Base-by-base conservation (phyloP, 2,888 invertebrate species). In the Acanthosepion pharaonis region DNA sequence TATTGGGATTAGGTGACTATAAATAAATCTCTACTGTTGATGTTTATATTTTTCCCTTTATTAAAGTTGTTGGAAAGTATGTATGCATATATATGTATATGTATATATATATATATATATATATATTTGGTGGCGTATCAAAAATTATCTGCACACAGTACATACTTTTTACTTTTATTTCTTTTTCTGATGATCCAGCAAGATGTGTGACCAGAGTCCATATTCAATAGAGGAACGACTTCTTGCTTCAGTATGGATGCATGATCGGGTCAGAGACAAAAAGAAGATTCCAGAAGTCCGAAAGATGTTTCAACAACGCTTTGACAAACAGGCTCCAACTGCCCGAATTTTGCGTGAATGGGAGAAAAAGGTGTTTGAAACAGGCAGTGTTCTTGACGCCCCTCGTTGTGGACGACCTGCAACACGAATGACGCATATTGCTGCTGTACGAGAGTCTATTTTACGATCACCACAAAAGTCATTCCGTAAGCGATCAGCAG, bases 311-410 rank as follows among this genome's bases (percentile, higher is more conserved):
- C 92, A 92, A 42, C 33, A 48, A 15, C 92, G 92, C 51, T 92
- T 92, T 92, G 49, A 51, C 15, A 92, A 92, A 42, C 92, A 49
- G 28, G 49, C 92, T 15, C 92, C 92, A 9, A 92, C 92, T 4
- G 49, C 92, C 25, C 92, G 92, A 15, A 92, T 92, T n/a, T 92
- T 92, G 49, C 49, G 92, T 51, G 92, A 92, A 92, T 92, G 92
- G 92, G 92, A 92, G 51, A 92, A 92, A n/a, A 92, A 92, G 42
- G 49, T 92, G 25, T 92, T 92, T 92, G 92, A 92, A n/a, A 92
- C 92, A 25, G 92, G 92, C n/a, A 92, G 92, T 25, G 92, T 92
- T 25, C 92, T 92, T 92, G 92, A 92, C 23, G 92, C 92, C 20
- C 92, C 92, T 48, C 92, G 92, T 6, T 92, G 92, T 49, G 92